phyloP scores from a whole-genome alignment of 2,797 vertebrate species.

The Lepus oiostolus region DNA sequence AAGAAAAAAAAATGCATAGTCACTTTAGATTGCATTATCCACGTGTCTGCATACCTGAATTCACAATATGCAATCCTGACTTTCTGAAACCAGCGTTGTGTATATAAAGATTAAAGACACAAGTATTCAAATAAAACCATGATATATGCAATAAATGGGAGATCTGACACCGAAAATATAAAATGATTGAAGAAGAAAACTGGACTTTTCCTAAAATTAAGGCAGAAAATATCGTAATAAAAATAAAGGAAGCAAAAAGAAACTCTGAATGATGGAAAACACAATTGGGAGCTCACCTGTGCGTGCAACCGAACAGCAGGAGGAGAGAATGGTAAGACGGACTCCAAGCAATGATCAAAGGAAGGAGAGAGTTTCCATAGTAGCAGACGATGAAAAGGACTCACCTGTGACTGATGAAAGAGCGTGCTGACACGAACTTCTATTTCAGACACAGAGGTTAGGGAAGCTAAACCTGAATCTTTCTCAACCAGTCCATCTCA shows the following conservation, averaged over 20 bases:
- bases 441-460: not conserved
- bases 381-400: not conserved
- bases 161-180: conserved; percentile 27
- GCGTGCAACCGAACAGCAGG: not conserved
- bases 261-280: not conserved
- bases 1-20: not conserved
- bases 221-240: not conserved
- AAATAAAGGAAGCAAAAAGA: not conserved
- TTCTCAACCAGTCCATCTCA: not conserved
- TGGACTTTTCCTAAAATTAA: conserved; percentile 52
- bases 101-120: conserved; percentile 48
- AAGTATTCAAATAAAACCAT: conserved; percentile 61
- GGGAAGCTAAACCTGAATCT: not conserved
- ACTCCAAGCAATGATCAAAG: not conserved
- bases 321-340: not conserved
- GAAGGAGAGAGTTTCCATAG: not conserved
- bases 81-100: conserved; percentile 65
- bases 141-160: conserved; percentile 16
- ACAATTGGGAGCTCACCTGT: not conserved
- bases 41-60: conserved; percentile 53
- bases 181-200: conserved; percentile 10
- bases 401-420: not conserved
- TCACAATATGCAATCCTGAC: conserved; percentile 61
- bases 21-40: conserved; percentile 33
- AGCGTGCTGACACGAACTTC: accelerated